Percentiles rank a stretch among this genome's conserved stretches.
phyloP scores from a whole-genome alignment of 2,113 vertebrate genomes.

The Stomatorhinus ivindoensis region DNA sequence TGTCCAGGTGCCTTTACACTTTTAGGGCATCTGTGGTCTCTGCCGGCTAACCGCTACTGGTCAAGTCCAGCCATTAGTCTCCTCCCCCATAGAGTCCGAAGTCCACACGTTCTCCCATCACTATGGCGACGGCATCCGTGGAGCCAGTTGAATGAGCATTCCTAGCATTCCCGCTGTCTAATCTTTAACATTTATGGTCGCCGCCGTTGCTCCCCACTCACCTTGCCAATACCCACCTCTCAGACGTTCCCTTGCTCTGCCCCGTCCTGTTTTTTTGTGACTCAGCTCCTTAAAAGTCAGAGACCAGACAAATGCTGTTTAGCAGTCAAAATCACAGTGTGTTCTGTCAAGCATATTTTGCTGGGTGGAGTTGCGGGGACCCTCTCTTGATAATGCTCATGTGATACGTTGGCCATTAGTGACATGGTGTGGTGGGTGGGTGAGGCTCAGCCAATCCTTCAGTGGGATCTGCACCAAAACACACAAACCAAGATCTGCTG shows the following conservation, averaged over 20 bases:
- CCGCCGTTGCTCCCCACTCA: not conserved
- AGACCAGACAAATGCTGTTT: not conserved
- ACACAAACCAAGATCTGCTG: not conserved
- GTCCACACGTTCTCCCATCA: conserved; percentile 51
- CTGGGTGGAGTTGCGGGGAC: not conserved
- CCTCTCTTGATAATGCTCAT: not conserved
- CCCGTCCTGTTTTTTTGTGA: not conserved
- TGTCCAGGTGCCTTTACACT: not conserved
- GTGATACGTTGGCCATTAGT: not conserved
- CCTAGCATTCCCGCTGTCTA: conserved; percentile 66
- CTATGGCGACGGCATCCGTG: conserved; percentile 44
- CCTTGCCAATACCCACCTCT: not conserved
- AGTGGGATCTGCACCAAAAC: too few relatives aligned
- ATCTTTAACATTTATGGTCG: conserved; percentile 41
- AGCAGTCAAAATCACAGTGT: not conserved
- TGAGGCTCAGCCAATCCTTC: not conserved
- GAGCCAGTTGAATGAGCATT: conserved; percentile 60
- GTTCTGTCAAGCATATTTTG: not conserved
- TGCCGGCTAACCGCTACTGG: not conserved
- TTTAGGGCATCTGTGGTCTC: not conserved
- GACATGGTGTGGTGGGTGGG: not conserved
- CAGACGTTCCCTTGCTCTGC: not conserved
- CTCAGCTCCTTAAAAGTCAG: not conserved
- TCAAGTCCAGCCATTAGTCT: not conserved
- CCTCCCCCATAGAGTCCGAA: conserved; percentile 48